Evolutionary conservation across 2,888 invertebrate species (phyloP).

Genomic region (Nomada fabriciana): DNA sequence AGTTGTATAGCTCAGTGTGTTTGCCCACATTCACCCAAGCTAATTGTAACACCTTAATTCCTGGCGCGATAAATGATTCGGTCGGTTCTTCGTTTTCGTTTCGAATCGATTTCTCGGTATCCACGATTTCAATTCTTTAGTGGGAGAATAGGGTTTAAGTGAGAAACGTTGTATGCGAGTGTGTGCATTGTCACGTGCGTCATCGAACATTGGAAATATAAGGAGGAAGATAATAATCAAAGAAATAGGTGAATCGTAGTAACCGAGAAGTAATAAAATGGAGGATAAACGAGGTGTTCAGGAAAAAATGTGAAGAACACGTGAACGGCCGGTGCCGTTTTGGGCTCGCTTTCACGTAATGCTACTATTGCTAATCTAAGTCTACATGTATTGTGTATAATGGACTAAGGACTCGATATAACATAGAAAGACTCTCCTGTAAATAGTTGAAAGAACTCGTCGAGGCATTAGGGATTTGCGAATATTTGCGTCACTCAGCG

Average conservation of each 20-base stretch:
- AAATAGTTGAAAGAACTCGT: constrained; percentile 78
- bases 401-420: constrained; percentile 82
- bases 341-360: constrained; percentile 72
- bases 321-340: constrained; percentile 74
- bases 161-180: not conserved
- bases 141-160: constrained; percentile 1
- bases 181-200: constrained; percentile 13
- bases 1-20: constrained; percentile 1
- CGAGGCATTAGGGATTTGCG: constrained; percentile 83
- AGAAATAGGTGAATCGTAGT: not conserved
- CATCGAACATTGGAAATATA: constrained; percentile 14
- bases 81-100: not conserved
- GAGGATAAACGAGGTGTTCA: constrained; percentile 6
- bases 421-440: constrained; percentile 83
- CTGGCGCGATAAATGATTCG: not conserved
- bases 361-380: constrained; percentile 77
- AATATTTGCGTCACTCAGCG: constrained; percentile 73
- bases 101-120: not conserved
- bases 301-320: constrained; percentile 27
- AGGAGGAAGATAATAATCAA: no score
- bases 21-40: not conserved
- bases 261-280: not conserved
- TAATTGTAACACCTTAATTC: not conserved
- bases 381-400: constrained; percentile 84
- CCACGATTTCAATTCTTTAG: not conserved